phyloP scores from a whole-genome alignment of 2,113 vertebrate genomes.

The Hylia prasina region DNA sequence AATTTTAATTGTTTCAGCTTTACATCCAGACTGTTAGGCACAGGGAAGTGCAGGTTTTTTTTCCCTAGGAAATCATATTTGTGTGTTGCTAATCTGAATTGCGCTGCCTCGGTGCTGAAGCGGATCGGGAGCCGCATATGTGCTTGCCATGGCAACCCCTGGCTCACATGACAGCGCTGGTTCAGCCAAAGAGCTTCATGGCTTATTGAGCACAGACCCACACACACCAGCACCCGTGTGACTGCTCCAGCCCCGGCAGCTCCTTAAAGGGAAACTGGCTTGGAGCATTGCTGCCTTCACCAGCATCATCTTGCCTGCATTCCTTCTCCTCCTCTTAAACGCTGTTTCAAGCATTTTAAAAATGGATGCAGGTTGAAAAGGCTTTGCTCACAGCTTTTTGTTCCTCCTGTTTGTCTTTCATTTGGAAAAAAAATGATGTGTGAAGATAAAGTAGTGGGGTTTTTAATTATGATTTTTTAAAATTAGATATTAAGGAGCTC shows the following conservation, averaged over 20 bases:
- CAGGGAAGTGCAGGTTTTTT: not conserved
- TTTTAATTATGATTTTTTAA: not conserved
- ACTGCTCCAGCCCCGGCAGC: not conserved
- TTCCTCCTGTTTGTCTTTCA: not conserved
- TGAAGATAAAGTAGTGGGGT: accelerated
- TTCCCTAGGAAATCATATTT: not conserved
- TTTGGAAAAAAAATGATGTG: not conserved
- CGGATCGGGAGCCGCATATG: not conserved
- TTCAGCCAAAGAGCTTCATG: conserved; percentile 16
- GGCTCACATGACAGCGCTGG: not conserved
- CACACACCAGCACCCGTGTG: not conserved
- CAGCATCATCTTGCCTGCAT: accelerated
- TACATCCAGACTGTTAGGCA: not conserved
- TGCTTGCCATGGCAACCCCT: conserved; percentile 64
- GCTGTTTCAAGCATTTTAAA: not conserved
- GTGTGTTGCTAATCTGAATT: not conserved
- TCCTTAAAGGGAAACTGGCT: not conserved
- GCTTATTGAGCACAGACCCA: not conserved
- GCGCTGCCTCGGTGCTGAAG: not conserved
- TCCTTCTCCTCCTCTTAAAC: not conserved
- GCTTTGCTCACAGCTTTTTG: not conserved
- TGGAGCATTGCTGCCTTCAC: not conserved
- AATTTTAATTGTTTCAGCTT: not conserved
- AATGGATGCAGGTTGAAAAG: not conserved
- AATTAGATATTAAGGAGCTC: not conserved